phyloP scores from a whole-genome alignment of 2,797 vertebrate species.

The Microchirus variegatus region DNA sequence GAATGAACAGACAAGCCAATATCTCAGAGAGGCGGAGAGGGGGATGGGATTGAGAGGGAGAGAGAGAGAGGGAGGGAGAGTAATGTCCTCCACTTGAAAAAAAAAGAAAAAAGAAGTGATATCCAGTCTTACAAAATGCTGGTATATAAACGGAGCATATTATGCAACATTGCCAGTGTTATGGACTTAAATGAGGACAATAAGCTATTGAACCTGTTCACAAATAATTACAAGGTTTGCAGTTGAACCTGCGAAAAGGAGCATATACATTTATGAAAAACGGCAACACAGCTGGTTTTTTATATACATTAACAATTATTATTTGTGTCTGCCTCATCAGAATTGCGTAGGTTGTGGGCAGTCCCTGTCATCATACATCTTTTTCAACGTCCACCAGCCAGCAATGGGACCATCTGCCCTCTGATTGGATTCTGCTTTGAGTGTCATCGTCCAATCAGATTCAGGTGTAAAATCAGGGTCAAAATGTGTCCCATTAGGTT shows the following conservation, averaged over 20 bases:
- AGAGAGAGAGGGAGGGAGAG: slow-evolving; percentile 14
- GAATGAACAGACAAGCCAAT: slow-evolving; percentile 76
- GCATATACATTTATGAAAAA: neutral
- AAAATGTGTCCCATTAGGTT: neutral
- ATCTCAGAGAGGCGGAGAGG: slow-evolving; percentile 58
- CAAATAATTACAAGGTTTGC: neutral
- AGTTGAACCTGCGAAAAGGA: neutral
- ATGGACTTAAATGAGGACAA: neutral
- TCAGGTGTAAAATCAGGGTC: neutral
- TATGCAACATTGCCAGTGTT: slow-evolving; percentile 24
- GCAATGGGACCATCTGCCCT: neutral
- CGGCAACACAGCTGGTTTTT: too few species aligned
- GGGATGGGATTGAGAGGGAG: slow-evolving; percentile 8
- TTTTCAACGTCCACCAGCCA: neutral
- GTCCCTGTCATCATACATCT: neutral
- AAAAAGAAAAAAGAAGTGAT: slow-evolving; percentile 44
- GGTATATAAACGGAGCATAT: slow-evolving; percentile 53
- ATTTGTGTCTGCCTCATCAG: neutral
- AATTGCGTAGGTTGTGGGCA: neutral
- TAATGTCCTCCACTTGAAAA: slow-evolving; percentile 44
- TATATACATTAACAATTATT: too few species aligned
- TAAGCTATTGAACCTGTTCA: neutral
- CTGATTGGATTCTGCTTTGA: neutral
- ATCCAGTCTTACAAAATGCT: slow-evolving; percentile 48
- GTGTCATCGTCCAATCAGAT: neutral